Evolutionary conservation across 92 coral and sea anemone species (phyloP), one percentile per base, ranked within the genome.

Genomic region (Diadumene lineata): DNA sequence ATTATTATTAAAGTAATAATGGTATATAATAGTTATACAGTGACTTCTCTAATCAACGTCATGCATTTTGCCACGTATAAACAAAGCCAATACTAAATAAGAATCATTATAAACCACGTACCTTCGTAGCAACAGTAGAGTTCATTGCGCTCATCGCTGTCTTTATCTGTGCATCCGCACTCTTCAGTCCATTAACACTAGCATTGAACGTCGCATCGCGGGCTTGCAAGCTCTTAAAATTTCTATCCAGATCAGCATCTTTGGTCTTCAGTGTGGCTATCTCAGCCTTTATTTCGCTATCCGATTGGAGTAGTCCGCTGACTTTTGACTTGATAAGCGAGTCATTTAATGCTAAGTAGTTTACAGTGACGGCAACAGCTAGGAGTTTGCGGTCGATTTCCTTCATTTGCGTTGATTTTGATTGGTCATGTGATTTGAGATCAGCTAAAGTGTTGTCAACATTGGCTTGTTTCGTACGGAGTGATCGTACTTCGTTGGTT

Each of bases 301-400:
- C 74, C 29, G 74, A 23, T 2, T 46, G 62, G 34, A 46, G 13
- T 50, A 69, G 31, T 24, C 50, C 26, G 60, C 30, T 28, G 8
- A 69, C 74, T 46, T 48, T 50, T 27, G 74, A 69, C 33, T 69
- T 69, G 62, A 46, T 46, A 31, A 69, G 44, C 7, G 74, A 69
- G 31, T 69, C 74, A 31, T 69, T 69, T 1, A 48, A 31, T 16
- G 34, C 50, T 48, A 69, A 50, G 33, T 11, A 69, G 18, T 46
- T 69, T 18, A 69, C 74, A 8, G 31, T 55, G 28, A 69, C 60
- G 11, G 74, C 60, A 22, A 69, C 24, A 10, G 60, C 74, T 46
- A 46, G 29, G 22, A 69, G 21, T 29, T 46, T 69, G 34, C 33
- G 24, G 23, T 48, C 34, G 60, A 69, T 11, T 50, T 46, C 74